phyloP scores from a whole-genome alignment of 1,140 invertebrate species.

The Drosophila lowei region DNA sequence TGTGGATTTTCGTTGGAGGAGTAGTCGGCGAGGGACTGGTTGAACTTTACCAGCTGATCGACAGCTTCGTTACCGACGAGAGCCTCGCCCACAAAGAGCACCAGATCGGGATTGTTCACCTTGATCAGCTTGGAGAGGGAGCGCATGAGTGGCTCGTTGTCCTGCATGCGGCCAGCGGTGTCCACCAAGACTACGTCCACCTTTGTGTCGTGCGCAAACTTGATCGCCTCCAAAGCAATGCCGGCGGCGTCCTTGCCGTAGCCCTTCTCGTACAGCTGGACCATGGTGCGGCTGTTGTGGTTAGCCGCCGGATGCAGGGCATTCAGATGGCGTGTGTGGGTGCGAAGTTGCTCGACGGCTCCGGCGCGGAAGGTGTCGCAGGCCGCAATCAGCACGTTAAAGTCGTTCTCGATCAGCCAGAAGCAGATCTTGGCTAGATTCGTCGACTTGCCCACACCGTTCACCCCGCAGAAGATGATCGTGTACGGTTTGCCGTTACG shows the following conservation, averaged over 20 bases:
- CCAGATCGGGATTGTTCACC: conserved; percentile 97
- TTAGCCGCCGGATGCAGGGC: conserved; percentile 93
- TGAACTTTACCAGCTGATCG: conserved; percentile 99
- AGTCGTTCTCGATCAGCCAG: conserved; percentile 99
- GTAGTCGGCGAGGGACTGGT: conserved; percentile 96
- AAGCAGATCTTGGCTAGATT: conserved; percentile 99
- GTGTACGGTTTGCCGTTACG: conserved; percentile 93
- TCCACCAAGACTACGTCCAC: conserved; percentile 98
- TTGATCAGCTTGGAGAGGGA: conserved; percentile 96
- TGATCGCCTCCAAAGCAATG: conserved; percentile 98
- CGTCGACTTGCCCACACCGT: conserved; percentile 99
- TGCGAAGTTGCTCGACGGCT: conserved; percentile 98
- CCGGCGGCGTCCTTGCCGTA: conserved; percentile 99
- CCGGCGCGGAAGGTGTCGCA: conserved; percentile 99
- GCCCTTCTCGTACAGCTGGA: conserved; percentile 98
- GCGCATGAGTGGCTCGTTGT: conserved; percentile 99
- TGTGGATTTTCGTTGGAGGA: conserved; percentile 92
- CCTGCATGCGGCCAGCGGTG: conserved; percentile 99
- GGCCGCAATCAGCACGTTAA: conserved; percentile 98
- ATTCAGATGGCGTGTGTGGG: conserved; percentile 97
- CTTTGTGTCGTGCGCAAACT: conserved; percentile 90
- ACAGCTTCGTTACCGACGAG: conserved; percentile 99
- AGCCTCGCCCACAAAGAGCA: conserved; percentile 99
- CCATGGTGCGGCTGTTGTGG: conserved; percentile 90
- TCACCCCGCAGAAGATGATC: conserved; percentile 99